These are phyloP conservation scores for Steatocranus sp. DNA, from an alignment of 2,797 vertebrate genomes.

Conservation along the genomic window DNA sequence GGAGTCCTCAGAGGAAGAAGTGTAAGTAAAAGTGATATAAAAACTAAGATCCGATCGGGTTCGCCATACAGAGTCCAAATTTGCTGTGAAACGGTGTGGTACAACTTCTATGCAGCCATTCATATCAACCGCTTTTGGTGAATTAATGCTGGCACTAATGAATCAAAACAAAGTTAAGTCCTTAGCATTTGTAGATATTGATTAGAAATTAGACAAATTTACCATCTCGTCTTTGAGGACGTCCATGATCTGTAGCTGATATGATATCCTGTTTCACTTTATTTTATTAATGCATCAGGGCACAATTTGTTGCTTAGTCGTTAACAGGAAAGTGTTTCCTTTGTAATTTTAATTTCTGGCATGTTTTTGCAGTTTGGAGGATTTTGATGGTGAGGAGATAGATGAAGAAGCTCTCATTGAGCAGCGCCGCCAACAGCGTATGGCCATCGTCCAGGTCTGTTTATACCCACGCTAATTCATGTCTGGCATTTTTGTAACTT, in stretches of 20 bases:
- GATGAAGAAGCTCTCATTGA: conserved; percentile 98
- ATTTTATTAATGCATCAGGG: too few species aligned
- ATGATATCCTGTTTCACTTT: not conserved
- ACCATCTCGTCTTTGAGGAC: not conserved
- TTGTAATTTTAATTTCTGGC: not conserved
- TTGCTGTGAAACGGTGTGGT: not conserved
- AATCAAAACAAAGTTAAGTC: not conserved
- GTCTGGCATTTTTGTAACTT: not conserved
- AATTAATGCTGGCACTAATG: not conserved
- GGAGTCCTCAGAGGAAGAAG: conserved; percentile 91
- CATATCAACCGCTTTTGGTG: not conserved
- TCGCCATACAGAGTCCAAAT: not conserved
- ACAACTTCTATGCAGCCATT: not conserved
- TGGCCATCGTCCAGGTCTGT: conserved; percentile 93
- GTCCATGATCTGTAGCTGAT: not conserved
- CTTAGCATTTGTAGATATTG: not conserved
- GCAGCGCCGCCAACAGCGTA: conserved; percentile 88
- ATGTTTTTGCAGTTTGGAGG: conserved; percentile 82
- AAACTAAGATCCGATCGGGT: not conserved
- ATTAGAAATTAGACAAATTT: not conserved
- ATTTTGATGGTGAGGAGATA: conserved; percentile 95
- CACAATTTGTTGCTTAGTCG: not conserved
- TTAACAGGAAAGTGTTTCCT: not conserved
- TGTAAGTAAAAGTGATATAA: conserved; percentile 76
- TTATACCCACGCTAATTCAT: not conserved